Evolutionary conservation across 2,113 vertebrate genomes (phyloP).

Genomic region (Dascyllus trimaculatus): DNA sequence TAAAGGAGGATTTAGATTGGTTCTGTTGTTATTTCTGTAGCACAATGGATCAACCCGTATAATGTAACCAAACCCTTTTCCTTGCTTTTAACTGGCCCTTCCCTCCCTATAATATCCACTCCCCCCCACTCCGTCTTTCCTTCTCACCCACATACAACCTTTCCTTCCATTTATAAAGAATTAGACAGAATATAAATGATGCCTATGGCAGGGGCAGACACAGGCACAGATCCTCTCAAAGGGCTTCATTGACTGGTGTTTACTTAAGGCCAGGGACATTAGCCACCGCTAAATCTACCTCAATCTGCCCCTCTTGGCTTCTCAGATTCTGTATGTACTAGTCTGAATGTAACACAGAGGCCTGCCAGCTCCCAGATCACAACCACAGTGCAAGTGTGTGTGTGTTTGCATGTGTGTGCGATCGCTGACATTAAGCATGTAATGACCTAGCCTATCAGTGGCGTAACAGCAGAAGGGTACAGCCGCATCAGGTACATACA

Average conservation of each 20-base stretch:
- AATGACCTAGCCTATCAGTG: slow-evolving; percentile 43
- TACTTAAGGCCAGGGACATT: slow-evolving; percentile 72
- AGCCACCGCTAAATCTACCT: slow-evolving; percentile 69
- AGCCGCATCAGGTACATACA: slow-evolving; percentile 17
- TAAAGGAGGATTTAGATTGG: slow-evolving; percentile 72
- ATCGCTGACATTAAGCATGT: slow-evolving; percentile 44
- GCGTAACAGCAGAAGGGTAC: slow-evolving; percentile 34
- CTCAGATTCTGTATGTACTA: slow-evolving; percentile 43
- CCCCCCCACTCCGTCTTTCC: slow-evolving; percentile 20
- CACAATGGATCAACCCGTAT: slow-evolving; percentile 74
- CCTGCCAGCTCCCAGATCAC: slow-evolving; percentile 7
- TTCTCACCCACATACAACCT: slow-evolving; percentile 28
- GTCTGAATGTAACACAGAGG: slow-evolving; percentile 36
- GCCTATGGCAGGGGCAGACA: slow-evolving; percentile 56
- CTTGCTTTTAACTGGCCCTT: slow-evolving; percentile 66
- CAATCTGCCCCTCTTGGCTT: slow-evolving; percentile 54
- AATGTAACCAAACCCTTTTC: slow-evolving; percentile 79
- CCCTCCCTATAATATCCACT: slow-evolving; percentile 47
- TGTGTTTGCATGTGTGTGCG: slow-evolving; percentile 1
- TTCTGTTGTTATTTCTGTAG: slow-evolving; percentile 76
- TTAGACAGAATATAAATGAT: slow-evolving; percentile 62
- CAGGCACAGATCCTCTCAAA: slow-evolving; percentile 68
- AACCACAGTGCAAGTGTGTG: slow-evolving; percentile 20
- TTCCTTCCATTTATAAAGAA: slow-evolving; percentile 60
- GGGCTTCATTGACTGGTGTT: slow-evolving; percentile 75